phyloP scores from a whole-genome alignment of 2,113 vertebrate genomes.

The Gopherus evgoodei region DNA sequence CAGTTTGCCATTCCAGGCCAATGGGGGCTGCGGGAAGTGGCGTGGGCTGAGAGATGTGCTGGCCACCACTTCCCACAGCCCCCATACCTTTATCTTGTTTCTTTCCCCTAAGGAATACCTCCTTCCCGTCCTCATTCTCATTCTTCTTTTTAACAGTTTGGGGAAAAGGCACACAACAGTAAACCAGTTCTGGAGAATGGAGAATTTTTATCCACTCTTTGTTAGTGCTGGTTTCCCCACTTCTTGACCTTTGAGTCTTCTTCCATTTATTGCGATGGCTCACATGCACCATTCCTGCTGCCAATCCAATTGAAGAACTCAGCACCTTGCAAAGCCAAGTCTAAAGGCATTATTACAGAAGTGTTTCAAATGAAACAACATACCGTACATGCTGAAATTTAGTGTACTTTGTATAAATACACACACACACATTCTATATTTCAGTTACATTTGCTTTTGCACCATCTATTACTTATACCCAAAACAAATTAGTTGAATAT shows the following conservation, averaged over 20 bases:
- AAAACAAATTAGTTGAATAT: neutral
- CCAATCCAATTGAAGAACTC: neutral
- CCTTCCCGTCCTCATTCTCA: neutral
- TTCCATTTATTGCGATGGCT: neutral
- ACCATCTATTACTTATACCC: neutral
- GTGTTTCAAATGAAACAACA: neutral
- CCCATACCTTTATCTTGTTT: neutral
- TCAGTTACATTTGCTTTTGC: neutral
- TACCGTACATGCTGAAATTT: neutral
- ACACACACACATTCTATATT: neutral
- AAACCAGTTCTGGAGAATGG: neutral
- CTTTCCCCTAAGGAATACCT: neutral
- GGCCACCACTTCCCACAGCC: too few species aligned
- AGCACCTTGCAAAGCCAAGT: neutral
- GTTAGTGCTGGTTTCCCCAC: neutral
- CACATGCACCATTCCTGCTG: neutral
- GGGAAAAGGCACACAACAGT: neutral
- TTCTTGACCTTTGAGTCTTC: neutral
- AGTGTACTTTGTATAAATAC: neutral
- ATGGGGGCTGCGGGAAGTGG: too few species aligned
- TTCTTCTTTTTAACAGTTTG: neutral
- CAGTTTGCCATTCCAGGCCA: too few species aligned
- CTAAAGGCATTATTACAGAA: neutral
- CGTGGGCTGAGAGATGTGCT: too few species aligned
- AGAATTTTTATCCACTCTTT: neutral